These are phyloP conservation scores for Drosophila ezoana DNA, from an alignment of 2,888 invertebrate species.

Conservation along the genomic window DNA sequence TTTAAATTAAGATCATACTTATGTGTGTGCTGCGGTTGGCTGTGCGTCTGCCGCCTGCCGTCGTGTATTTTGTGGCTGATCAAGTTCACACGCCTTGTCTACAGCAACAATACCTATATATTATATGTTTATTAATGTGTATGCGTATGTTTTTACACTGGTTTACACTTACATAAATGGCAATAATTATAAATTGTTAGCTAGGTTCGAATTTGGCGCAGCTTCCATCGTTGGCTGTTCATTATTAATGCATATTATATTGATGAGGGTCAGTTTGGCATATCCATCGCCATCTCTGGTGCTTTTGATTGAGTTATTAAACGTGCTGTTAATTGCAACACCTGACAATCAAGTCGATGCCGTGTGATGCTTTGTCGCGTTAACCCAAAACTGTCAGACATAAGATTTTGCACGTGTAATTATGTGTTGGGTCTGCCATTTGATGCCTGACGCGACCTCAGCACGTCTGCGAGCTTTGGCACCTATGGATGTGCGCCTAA, in stretches of 20 bases:
- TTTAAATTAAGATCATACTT: conserved; percentile 62
- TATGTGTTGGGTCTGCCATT: conserved; percentile 53
- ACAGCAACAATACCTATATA: conserved; percentile 4
- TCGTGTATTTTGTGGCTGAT: conserved; percentile 60
- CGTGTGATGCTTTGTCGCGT: conserved; percentile 60
- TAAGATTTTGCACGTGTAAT: conserved; percentile 64
- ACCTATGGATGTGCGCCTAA: conserved; percentile 24
- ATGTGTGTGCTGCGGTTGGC: conserved; percentile 60
- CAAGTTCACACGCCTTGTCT: conserved; percentile 64
- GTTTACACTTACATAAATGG: conserved; percentile 62
- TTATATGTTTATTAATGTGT: conserved; percentile 11
- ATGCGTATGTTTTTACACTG: conserved; percentile 12
- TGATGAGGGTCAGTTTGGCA: conserved; percentile 63
- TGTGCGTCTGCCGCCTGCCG: conserved; percentile 13
- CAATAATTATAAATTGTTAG: conserved; percentile 48
- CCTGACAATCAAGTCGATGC: conserved; percentile 30
- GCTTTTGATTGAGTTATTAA: conserved; percentile 72
- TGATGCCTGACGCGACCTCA: conserved; percentile 52
- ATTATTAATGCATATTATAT: conserved; percentile 34
- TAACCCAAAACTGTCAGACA: conserved; percentile 74
- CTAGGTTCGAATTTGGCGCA: conserved; percentile 15
- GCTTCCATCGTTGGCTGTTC: conserved; percentile 12
- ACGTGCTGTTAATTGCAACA: conserved; percentile 65
- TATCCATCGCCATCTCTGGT: conserved; percentile 11
- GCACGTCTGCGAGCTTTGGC: conserved; percentile 55